Evolutionary conservation across 2,113 vertebrate genomes (phyloP), one percentile per base, ranked within the genome.

Genomic region (Tiliqua scincoides): DNA sequence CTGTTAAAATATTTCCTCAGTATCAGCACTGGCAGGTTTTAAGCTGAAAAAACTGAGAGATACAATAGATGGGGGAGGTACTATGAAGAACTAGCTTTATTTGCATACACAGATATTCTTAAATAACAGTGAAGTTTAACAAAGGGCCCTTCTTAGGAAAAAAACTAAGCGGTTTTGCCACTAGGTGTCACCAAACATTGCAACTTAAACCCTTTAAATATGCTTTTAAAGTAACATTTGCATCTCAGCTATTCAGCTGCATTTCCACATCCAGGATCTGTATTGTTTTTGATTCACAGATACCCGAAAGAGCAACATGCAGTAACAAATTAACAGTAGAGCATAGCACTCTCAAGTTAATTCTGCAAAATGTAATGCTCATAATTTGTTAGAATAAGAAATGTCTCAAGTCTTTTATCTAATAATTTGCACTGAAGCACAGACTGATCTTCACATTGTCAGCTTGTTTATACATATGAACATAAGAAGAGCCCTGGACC

Each of bases 111-210:
- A 11, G 63, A 20, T 52, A 32, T 54, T 67, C 17, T 80, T 71
- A 7, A 59, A 3, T 63, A 65, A 48, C 25, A 35, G 2, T 23
- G 35, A 52, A n/a, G n/a, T 1, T 48, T 54, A 10, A 67, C n/a
- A n/a, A 74, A 43, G 62, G 20, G 1, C 6, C 1, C 18, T 62
- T 84, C 18, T 63, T 48, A 9, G 59, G 25, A 14, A 62, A 12
- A 62, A 74, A 75, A 62, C 1, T 63, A 71, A 62, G 5, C 30
- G 75, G 59, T 65, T 12, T 23, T 83, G 18, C 82, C 82, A 75
- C 59, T 75, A 75, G 71, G 30, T 84, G 82, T 84, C 82, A 48
- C 59, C 82, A 84, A 48, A 4, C 40, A 52, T 35, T 75, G 27
- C 12, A 48, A 32, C 27, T 72, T 72, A 70, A 25, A 70, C 40